Percentiles rank a stretch among this genome's conserved stretches.
Conservation (phyloP, 2,888 invertebrate genomes). For the Coremacera marginata region DNA sequence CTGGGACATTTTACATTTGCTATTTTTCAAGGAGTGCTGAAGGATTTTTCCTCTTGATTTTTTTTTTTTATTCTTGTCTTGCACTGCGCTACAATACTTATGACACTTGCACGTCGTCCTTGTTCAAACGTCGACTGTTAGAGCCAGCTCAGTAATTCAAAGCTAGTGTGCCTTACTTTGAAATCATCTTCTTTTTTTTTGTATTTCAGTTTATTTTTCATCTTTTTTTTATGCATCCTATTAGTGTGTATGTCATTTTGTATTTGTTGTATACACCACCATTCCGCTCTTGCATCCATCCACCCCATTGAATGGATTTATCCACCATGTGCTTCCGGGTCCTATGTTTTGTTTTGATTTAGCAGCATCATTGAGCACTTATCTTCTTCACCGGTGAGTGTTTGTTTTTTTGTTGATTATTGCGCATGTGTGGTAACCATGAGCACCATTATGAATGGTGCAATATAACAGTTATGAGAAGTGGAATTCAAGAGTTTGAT, state of each 20-base stretch:
- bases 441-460: conserved; percentile 22
- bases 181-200: not conserved
- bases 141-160: not conserved
- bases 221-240: not conserved
- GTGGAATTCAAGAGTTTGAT: not conserved
- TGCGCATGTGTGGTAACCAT: conserved; percentile 13
- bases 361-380: conserved; percentile 20
- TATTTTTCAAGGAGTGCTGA: not conserved
- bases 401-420: not conserved
- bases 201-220: not conserved
- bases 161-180: conserved; percentile 8
- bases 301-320: not conserved
- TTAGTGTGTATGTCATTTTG: not conserved
- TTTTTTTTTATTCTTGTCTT: not conserved
- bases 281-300: not conserved
- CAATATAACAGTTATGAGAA: conserved; percentile 8
- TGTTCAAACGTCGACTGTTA: conserved; percentile 27
- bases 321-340: conserved; percentile 25
- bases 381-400: conserved; percentile 18
- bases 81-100: not conserved
- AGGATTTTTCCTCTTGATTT: too few relatives aligned
- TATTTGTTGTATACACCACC: not conserved
- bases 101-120: conserved; percentile 34
- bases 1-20: conserved; percentile 24
- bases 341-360: conserved; percentile 31